A percentile compares a stretch with the other conserved stretches of the same genome.
Conservation (phyloP, 1,140 invertebrate genomes). For the Brachionus plicatilis region DNA sequence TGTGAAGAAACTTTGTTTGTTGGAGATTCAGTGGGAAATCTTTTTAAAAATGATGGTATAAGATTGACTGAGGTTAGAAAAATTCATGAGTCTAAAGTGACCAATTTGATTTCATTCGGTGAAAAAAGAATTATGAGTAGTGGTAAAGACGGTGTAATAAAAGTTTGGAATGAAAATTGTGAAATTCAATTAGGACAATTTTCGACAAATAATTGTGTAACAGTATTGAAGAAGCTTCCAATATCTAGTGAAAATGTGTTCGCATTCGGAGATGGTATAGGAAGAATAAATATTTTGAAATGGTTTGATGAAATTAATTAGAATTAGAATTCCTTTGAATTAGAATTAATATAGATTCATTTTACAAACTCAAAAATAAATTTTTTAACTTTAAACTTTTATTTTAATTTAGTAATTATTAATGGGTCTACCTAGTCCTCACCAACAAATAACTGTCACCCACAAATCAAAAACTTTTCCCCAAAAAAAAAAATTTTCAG, state of each 20-base stretch:
- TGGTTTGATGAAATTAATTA: background rate
- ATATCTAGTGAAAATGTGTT: background rate
- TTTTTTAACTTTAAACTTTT: too few species aligned
- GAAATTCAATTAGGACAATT: slow-evolving; percentile 29
- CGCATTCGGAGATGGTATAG: slow-evolving; percentile 13
- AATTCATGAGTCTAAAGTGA: background rate
- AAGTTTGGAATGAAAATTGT: slow-evolving; percentile 45
- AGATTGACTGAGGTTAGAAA: background rate
- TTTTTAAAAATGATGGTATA: background rate
- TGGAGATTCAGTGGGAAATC: background rate
- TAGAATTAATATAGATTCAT: too few species aligned
- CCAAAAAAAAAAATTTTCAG: too few species aligned
- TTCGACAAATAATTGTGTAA: background rate
- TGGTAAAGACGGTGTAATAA: slow-evolving; percentile 50
- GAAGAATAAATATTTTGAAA: slow-evolving; percentile 1
- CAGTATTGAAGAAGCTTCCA: background rate
- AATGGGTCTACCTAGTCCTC: too few species aligned
- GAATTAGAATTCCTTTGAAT: too few species aligned
- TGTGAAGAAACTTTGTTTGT: background rate
- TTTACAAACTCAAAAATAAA: too few species aligned
- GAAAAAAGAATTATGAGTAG: slow-evolving; percentile 45
- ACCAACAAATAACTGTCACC: too few species aligned
- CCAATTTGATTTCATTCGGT: background rate
- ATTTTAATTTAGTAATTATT: too few species aligned
- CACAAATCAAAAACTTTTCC: too few species aligned